phyloP scores from a whole-genome alignment of 2,797 vertebrate genomes.

The Hybognathus amarus region DNA sequence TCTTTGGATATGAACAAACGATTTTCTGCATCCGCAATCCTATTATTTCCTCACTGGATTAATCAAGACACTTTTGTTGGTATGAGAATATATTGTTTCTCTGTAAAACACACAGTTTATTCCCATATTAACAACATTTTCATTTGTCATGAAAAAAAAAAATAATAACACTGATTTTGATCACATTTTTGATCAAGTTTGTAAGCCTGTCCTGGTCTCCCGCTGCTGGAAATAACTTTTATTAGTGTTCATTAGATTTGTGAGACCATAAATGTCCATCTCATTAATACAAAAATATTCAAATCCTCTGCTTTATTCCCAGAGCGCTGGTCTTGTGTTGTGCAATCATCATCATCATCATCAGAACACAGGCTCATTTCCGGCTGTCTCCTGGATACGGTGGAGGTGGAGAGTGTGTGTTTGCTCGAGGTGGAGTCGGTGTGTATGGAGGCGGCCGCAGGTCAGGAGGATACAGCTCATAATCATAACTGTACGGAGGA shows the following conservation, averaged over 20 bases:
- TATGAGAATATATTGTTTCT: not conserved
- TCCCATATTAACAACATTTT: conserved; percentile 1
- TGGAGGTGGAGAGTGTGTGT: conserved; percentile 81
- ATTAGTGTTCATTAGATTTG: not conserved
- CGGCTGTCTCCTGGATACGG: conserved; percentile 85
- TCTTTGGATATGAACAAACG: too few species aligned
- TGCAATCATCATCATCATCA: not conserved
- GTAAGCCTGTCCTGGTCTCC: not conserved
- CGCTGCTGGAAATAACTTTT: not conserved
- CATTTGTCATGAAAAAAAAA: not conserved
- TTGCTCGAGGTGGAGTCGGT: conserved; percentile 74
- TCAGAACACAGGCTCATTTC: conserved; percentile 72
- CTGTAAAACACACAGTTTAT: not conserved
- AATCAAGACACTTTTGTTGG: not conserved
- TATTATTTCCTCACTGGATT: not conserved
- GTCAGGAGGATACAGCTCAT: conserved; percentile 83
- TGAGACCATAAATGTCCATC: not conserved
- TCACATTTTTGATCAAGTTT: not conserved
- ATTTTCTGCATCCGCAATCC: too few species aligned
- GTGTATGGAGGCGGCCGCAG: conserved; percentile 88
- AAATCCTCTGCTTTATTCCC: not conserved
- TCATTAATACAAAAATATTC: not conserved
- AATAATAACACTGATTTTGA: not conserved
- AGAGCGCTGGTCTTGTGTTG: not conserved
- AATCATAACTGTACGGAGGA: conserved; percentile 85